Evolutionary conservation across 2,888 invertebrate species (phyloP), one percentile per base, ranked within the genome.

Genomic region (Spilosoma lubricipeda): DNA sequence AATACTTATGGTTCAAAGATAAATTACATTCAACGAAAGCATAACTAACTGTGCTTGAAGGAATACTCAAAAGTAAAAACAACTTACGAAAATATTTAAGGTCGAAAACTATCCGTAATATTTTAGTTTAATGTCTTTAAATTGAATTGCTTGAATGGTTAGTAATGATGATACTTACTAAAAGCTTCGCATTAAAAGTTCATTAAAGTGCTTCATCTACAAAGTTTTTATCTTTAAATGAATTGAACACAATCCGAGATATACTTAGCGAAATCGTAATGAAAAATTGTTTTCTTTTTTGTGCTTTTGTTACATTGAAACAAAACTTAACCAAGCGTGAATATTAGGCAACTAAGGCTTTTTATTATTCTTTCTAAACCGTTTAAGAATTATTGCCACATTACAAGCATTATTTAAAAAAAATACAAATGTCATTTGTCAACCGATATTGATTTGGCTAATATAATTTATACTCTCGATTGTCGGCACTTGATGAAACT

Each of bases 291-390:
- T 84, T 87, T 85, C 82, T 76, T 76, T 82, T 85, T 84, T 80
- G 77, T 76, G 80, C 76, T 73, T 78, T 81, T 76, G 72, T 77
- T 76, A 68, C 71, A 75, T 77, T 80, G 80, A 82, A 85, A 88
- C 86, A 88, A 88, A 80, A 84, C 84, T 88, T 86, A 88, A 86
- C 87, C 85, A 82, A 85, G 84, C 79, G 80, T 81, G 80, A 72
- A 80, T 80, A 86, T 86, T 86, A 84, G 68, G 75, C 68, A 68
- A 68, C 76, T 74, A 80, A 83, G 82, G 83, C 86, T 86, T 82
- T 81, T 83, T 78, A 76, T 75, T 70, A 71, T 27, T 13, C 27
- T 42, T 81, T 78, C 75, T 82, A 84, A 81, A 75, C 30, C 69
- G 70, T 36, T 71, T 45, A 66, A 76, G 71, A 56, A 56, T 23